Base-by-base conservation (phyloP, 30 jellyfish, hydroid and myxozoan genomes). In the Mastigias papua region DNA sequence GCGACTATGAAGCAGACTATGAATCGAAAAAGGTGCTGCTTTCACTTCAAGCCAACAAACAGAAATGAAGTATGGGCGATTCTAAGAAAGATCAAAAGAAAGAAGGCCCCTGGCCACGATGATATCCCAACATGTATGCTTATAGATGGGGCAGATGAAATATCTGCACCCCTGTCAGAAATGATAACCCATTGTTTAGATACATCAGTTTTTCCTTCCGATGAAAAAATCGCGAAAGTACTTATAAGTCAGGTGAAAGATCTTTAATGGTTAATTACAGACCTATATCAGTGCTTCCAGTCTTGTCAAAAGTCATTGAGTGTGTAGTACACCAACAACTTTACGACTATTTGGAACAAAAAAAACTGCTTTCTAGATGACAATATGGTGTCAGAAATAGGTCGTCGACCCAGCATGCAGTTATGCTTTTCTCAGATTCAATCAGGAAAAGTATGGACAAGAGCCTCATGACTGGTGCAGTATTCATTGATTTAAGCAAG, bases 401-500 rank as follows among this genome's bases (percentile, higher is more conserved):
- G 84, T 72, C 84, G 66, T 72, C 69, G 9, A 72, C 84, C 21
- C 84, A 72, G 27, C 84, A 32, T 72, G 84, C 84, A 0, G 67
- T 72, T 22, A 72, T 69, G 13, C 69, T 72, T 37, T 72, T 72
- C 65, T 69, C 58, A 69, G 90, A 62, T 34, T 57, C 84, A 7
- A 79, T 60, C 90, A 60, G 90, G 82, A 64, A 79, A 79, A 61
- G 33, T 82, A 82, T 65, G 89, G 86, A 63, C 78, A 82, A 68
- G 92, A 31, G 92, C 88, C 86, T 82, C 73, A 82, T 82, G 86
- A 82, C 92, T 63, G 86, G 89, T 82, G 92, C 92, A 68, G 86
- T 82, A 29, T 82, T 82, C 37, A 82, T 64, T 65, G 92, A 65
- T 82, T 58, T 68, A 82, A 82, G 92, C 76, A 66, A 69, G 92